These are phyloP conservation scores for Cyclina sinensis DNA, from an alignment of 1,140 invertebrate genomes.

Conservation along the genomic window DNA sequence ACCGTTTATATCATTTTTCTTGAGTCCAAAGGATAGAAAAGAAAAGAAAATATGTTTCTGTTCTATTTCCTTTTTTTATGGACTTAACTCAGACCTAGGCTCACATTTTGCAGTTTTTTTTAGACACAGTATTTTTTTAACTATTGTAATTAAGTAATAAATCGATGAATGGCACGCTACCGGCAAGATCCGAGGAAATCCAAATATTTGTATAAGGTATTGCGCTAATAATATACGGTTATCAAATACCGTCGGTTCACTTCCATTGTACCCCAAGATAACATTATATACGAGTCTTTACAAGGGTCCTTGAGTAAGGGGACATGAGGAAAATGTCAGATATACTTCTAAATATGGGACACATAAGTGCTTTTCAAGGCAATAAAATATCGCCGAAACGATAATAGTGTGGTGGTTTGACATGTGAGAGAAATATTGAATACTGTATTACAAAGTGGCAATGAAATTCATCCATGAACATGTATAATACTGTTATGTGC, in stretches of 20 bases:
- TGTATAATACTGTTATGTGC: too few relatives aligned
- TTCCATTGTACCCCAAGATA: not conserved
- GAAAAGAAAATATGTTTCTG: too few relatives aligned
- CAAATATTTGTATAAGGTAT: slow-evolving; percentile 30
- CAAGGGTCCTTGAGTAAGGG: not conserved
- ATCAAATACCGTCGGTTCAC: not conserved
- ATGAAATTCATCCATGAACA: too few relatives aligned
- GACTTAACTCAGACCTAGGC: too few relatives aligned
- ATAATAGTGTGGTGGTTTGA: not conserved
- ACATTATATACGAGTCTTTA: not conserved
- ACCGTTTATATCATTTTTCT: too few relatives aligned
- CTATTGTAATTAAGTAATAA: slow-evolving; percentile 3
- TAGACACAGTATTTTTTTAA: not conserved
- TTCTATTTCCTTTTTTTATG: too few relatives aligned
- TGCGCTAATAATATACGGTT: not conserved
- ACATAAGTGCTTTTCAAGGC: not conserved
- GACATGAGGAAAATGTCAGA: not conserved
- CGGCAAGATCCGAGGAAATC: not conserved
- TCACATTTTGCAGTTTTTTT: too few relatives aligned
- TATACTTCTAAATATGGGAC: not conserved
- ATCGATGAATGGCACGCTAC: slow-evolving; percentile 5
- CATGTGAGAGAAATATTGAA: not conserved
- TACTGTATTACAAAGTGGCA: too few relatives aligned
- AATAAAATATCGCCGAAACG: not conserved
- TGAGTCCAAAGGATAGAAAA: too few relatives aligned